These are phyloP conservation scores for Rhagologus leucostigma DNA, from an alignment of 2,113 vertebrate species.

Conservation along the genomic window DNA sequence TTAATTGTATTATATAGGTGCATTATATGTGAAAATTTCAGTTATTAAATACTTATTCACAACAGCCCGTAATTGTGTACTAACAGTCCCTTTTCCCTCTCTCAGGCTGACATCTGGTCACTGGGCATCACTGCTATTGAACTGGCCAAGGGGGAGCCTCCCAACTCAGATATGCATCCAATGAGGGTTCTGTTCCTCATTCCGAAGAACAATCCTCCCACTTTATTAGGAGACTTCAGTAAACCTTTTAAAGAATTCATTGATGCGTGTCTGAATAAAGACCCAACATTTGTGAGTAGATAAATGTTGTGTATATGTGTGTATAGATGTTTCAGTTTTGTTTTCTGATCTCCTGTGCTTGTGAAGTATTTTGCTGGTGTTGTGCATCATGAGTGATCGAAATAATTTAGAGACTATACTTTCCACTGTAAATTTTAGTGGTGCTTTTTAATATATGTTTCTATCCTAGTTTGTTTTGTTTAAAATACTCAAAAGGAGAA, in stretches of 20 bases:
- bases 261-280: slow-evolving; percentile 91
- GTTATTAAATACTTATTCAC: neutral
- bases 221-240: slow-evolving; percentile 85
- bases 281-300: slow-evolving; percentile 87
- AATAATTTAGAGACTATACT: neutral
- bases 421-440: neutral
- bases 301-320: neutral
- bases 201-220: slow-evolving; percentile 88
- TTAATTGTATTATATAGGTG: neutral
- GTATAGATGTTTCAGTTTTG: neutral
- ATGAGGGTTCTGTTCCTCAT: slow-evolving; percentile 94
- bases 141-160: slow-evolving; percentile 90
- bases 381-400: neutral
- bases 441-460: neutral
- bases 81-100: neutral
- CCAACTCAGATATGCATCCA: slow-evolving; percentile 91
- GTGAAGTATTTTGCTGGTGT: neutral
- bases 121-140: slow-evolving; percentile 93
- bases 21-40: neutral
- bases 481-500: neutral
- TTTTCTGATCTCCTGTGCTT: neutral
- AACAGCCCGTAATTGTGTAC: neutral
- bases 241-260: slow-evolving; percentile 94
- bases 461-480: neutral
- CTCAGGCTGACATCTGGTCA: slow-evolving; percentile 92